These are phyloP conservation scores for Atta texana DNA, from an alignment of 1,140 invertebrate species.

Conservation along the genomic window DNA sequence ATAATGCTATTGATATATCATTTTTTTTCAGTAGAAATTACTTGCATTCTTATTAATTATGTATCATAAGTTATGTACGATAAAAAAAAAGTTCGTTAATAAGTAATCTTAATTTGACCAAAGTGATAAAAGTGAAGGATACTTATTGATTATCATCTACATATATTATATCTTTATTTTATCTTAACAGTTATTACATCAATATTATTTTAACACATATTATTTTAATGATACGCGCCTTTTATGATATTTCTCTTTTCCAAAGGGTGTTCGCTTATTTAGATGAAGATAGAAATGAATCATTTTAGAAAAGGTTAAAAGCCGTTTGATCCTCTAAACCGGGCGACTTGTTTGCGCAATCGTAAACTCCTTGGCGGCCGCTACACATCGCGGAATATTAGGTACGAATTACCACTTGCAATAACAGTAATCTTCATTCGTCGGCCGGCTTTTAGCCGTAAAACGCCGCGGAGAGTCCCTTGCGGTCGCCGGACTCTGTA, in stretches of 20 bases:
- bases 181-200: not conserved
- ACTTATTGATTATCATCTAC: no score
- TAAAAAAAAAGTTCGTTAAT: no score
- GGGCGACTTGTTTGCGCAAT: slow-evolving; percentile 49
- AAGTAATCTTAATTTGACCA: no score
- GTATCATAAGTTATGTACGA: not conserved
- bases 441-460: slow-evolving; percentile 50
- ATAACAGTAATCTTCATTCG: slow-evolving; percentile 73
- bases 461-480: slow-evolving; percentile 49
- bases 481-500: slow-evolving; percentile 45
- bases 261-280: not conserved
- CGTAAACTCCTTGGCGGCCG: slow-evolving; percentile 8
- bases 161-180: not conserved
- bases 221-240: not conserved
- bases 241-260: not conserved
- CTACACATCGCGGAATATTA: slow-evolving; percentile 64
- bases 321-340: slow-evolving; percentile 41
- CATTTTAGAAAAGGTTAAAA: slow-evolving; percentile 35
- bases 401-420: slow-evolving; percentile 68
- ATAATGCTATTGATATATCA: no score
- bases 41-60: not conserved
- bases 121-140: no score
- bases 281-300: slow-evolving; percentile 10
- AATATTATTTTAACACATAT: not conserved
- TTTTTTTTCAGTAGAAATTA: not conserved